Conservation (phyloP, 23 tunicate genomes). For the Styela plicata region DNA sequence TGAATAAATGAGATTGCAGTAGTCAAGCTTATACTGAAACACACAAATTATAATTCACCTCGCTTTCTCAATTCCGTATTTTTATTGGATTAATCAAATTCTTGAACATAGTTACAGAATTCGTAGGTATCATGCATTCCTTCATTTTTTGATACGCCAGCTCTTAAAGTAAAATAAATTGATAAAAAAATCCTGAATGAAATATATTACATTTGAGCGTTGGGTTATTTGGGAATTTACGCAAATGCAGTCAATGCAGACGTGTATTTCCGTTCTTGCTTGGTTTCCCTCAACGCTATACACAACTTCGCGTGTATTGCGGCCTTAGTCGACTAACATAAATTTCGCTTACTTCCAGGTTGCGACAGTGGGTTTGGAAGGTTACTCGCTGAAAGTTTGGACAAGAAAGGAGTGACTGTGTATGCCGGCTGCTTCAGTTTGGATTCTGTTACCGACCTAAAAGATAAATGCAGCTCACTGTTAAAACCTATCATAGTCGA, state of each 20-base stretch:
- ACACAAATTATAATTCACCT: not conserved
- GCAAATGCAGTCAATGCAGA: no score
- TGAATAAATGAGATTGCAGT: no score
- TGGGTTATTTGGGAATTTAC: not conserved
- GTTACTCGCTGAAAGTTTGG: slow-evolving; percentile 23
- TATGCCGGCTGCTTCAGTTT: slow-evolving; percentile 15
- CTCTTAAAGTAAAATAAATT: not conserved
- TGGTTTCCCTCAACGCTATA: no score
- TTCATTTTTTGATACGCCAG: not conserved
- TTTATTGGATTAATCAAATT: not conserved
- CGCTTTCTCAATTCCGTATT: not conserved
- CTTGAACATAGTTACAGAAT: not conserved
- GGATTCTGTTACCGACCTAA: not conserved
- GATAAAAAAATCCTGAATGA: not conserved
- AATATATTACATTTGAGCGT: not conserved
- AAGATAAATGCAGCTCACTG: not conserved
- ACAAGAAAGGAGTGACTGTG: slow-evolving; percentile 18
- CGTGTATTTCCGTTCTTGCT: no score
- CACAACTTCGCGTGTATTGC: not conserved
- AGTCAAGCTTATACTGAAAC: no score
- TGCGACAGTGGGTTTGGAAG: slow-evolving; percentile 44
- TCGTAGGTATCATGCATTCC: not conserved
- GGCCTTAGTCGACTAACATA: not conserved
- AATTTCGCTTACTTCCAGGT: slow-evolving; percentile 6
- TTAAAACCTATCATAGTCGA: slow-evolving; percentile 16